Evolutionary conservation across 2,797 vertebrate species (phyloP).

Genomic region (Danio aesculapii): DNA sequence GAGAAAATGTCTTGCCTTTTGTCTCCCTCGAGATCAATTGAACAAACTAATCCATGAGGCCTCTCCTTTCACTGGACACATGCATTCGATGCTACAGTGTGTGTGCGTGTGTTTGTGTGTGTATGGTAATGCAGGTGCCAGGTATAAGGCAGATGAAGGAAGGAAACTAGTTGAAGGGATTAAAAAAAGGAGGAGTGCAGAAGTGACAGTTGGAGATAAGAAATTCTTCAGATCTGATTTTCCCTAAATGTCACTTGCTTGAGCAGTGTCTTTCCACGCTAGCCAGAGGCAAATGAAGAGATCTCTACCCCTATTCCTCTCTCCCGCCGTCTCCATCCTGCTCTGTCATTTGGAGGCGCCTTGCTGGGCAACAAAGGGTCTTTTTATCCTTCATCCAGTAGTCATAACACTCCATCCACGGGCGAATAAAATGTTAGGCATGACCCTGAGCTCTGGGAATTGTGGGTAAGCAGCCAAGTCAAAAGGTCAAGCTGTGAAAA

Average conservation of each 20-base stretch:
- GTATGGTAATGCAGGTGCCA: slow-evolving; percentile 56
- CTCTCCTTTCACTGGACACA: slow-evolving; percentile 69
- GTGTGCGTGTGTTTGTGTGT: slow-evolving; percentile 15
- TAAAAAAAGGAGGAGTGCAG: slow-evolving; percentile 22
- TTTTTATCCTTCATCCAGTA: slow-evolving; percentile 52
- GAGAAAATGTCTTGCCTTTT: slow-evolving; percentile 65
- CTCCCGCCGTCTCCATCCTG: slow-evolving; percentile 29
- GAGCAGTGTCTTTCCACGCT: slow-evolving; percentile 56
- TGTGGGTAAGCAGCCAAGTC: slow-evolving; percentile 6
- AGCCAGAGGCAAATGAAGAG: slow-evolving; percentile 66
- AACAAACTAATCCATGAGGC: slow-evolving; percentile 79
- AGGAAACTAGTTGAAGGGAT: slow-evolving; percentile 26
- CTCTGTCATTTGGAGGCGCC: slow-evolving; percentile 45
- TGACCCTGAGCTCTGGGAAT: slow-evolving; percentile 32
- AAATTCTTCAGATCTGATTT: slow-evolving; percentile 78
- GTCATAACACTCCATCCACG: slow-evolving; percentile 4
- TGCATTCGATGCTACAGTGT: slow-evolving; percentile 54
- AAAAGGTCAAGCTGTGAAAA: slow-evolving; percentile 30
- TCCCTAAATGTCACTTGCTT: slow-evolving; percentile 77
- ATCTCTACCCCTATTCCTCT: slow-evolving; percentile 31
- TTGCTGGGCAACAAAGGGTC: slow-evolving; percentile 49
- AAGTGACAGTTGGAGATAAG: slow-evolving; percentile 66
- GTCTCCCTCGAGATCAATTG: slow-evolving; percentile 79
- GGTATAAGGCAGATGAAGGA: slow-evolving; percentile 54
- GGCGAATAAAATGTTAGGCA: slow-evolving; percentile 35